Evolutionary conservation across 2,113 vertebrate genomes (phyloP).

Genomic region (Cathartes aura): DNA sequence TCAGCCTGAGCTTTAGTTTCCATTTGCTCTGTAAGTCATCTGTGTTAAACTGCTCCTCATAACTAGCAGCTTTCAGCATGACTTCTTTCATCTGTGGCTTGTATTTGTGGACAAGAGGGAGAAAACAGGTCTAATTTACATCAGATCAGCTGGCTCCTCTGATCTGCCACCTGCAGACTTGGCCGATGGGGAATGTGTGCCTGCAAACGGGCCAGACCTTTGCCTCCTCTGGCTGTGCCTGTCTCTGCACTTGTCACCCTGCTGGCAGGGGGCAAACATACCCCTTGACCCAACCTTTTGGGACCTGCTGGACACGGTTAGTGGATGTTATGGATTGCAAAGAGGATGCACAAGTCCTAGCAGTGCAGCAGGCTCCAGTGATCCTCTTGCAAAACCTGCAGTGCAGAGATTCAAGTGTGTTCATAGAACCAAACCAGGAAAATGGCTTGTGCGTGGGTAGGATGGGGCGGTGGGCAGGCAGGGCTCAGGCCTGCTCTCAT

Average conservation of each 20-base stretch:
- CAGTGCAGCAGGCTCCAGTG: neutral
- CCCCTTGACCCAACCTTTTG: neutral
- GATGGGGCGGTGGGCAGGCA: neutral
- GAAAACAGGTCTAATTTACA: slow-evolving; percentile 3
- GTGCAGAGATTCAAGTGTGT: neutral
- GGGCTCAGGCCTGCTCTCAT: neutral
- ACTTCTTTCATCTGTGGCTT: neutral
- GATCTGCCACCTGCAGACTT: neutral
- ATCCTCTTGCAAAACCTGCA: neutral
- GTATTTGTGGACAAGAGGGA: neutral
- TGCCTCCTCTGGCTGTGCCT: neutral
- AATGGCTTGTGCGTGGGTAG: neutral
- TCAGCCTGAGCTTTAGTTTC: neutral
- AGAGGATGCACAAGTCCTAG: neutral
- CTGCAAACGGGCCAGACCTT: neutral
- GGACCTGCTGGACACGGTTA: neutral
- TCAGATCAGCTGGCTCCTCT: neutral
- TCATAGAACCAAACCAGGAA: neutral
- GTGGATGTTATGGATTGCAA: neutral
- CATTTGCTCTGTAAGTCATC: neutral
- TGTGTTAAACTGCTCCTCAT: neutral
- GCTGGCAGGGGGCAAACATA: neutral
- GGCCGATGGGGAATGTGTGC: neutral
- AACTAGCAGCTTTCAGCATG: slow-evolving; percentile 1
- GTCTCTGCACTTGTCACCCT: neutral